Evolutionary conservation across 2,888 invertebrate genomes (phyloP).

Genomic region (Teleiodes luculella): DNA sequence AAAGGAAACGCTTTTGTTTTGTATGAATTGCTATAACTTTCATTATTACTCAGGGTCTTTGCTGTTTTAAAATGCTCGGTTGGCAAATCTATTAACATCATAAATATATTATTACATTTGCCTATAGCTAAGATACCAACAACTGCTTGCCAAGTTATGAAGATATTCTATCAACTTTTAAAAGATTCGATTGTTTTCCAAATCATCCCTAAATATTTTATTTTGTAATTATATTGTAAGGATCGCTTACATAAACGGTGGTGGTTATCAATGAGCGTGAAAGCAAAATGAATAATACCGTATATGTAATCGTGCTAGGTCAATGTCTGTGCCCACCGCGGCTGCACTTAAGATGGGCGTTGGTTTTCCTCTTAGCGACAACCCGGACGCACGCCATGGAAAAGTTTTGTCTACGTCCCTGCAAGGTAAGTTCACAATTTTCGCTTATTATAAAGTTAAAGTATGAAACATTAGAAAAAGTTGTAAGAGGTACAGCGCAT

Average conservation of each 20-base stretch:
- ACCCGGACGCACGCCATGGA: constrained; percentile 85
- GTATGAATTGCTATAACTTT: background rate
- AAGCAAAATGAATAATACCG: background rate
- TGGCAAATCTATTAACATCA: too few relatives aligned
- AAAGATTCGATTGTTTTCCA: too few relatives aligned
- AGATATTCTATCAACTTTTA: too few relatives aligned
- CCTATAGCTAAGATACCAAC: too few relatives aligned
- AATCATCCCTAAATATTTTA: too few relatives aligned
- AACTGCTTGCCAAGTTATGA: too few relatives aligned
- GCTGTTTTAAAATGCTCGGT: too few relatives aligned
- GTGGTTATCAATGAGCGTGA: background rate
- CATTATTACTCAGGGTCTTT: background rate
- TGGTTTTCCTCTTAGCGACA: constrained; percentile 87
- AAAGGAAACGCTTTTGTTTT: background rate
- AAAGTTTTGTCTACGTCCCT: constrained; percentile 81
- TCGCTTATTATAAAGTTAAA: too few relatives aligned
- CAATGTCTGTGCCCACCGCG: constrained; percentile 88
- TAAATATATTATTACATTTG: too few relatives aligned
- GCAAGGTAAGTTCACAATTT: constrained; percentile 64
- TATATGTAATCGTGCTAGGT: constrained; percentile 67
- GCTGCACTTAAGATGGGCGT: constrained; percentile 92
- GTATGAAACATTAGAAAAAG: too few relatives aligned
- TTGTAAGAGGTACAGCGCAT: too few relatives aligned
- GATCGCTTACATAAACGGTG: background rate
- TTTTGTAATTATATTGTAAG: too few relatives aligned